These are phyloP conservation scores for Cladopsammia gracilis DNA, from an alignment of 64 coral and sea anemone species.

Conservation along the genomic window DNA sequence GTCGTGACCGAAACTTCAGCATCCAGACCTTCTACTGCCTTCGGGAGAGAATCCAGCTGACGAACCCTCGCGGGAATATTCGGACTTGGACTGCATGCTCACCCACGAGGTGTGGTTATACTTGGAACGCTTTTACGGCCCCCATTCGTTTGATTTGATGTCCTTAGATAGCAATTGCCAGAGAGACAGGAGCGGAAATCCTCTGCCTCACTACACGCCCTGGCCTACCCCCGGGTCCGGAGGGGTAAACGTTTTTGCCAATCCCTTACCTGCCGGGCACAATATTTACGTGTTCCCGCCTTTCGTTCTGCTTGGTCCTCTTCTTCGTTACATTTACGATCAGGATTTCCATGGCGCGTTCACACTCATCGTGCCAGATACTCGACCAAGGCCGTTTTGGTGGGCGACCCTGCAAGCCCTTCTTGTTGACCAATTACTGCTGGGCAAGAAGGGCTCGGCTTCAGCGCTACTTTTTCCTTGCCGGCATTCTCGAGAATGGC, in stretches of 20 bases:
- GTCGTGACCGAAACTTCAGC: constrained; percentile 52
- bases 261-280: neutral
- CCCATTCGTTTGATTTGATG: constrained; percentile 57
- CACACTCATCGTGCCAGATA: constrained; percentile 37
- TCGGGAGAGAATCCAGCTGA: constrained; percentile 44
- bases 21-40: constrained; percentile 42
- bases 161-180: constrained; percentile 60
- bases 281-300: constrained; percentile 71
- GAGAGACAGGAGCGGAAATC: neutral
- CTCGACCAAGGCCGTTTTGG: constrained; percentile 23
- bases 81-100: constrained; percentile 49
- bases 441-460: neutral
- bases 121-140: constrained; percentile 33
- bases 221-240: constrained; percentile 19
- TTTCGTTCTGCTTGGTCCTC: constrained; percentile 29
- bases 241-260: constrained; percentile 38
- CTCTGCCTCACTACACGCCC: constrained; percentile 36
- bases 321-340: neutral
- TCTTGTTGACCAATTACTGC: constrained; percentile 16
- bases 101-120: neutral
- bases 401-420: constrained; percentile 44
- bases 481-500: neutral
- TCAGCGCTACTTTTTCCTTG: neutral
- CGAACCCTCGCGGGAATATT: neutral
- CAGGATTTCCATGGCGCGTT: constrained; percentile 14